A percentile compares a stretch with the other conserved stretches of the same genome.
Evolutionary conservation across 2,888 invertebrate genomes (phyloP).

Genomic region (Callyntrura guangdongensis): DNA sequence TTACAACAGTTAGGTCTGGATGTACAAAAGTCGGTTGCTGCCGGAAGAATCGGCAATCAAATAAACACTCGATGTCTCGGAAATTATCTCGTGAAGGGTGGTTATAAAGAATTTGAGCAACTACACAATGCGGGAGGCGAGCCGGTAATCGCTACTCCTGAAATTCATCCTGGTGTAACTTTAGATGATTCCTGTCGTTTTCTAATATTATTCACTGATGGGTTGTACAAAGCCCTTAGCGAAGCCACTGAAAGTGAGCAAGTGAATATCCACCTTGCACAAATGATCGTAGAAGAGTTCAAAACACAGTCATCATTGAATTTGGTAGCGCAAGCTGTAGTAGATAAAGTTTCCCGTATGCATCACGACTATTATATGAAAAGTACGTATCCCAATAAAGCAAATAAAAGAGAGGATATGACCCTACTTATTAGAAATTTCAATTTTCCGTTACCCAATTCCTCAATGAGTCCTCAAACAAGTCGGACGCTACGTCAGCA

Average conservation of each 20-base stretch:
- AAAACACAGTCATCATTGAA: slow-evolving; percentile 92
- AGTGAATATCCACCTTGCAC: slow-evolving; percentile 93
- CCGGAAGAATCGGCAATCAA: slow-evolving; percentile 90
- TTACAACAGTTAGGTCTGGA: slow-evolving; percentile 92
- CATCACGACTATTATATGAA: slow-evolving; percentile 85
- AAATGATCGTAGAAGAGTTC: slow-evolving; percentile 94
- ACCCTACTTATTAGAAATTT: slow-evolving; percentile 95
- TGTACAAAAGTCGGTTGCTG: slow-evolving; percentile 89
- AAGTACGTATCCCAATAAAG: slow-evolving; percentile 86
- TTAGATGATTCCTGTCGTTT: slow-evolving; percentile 93
- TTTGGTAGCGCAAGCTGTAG: slow-evolving; percentile 92
- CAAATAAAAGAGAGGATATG: slow-evolving; percentile 92
- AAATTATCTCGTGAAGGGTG: slow-evolving; percentile 90
- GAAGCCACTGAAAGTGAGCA: slow-evolving; percentile 92
- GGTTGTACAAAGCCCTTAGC: slow-evolving; percentile 93
- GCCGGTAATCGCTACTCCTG: slow-evolving; percentile 94
- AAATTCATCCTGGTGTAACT: slow-evolving; percentile 92
- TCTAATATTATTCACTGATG: slow-evolving; percentile 94
- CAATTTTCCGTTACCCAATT: slow-evolving; percentile 91
- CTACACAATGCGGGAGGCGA: slow-evolving; percentile 90
- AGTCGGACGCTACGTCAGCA: slow-evolving; percentile 63
- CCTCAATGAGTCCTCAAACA: slow-evolving; percentile 86
- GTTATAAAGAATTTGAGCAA: slow-evolving; percentile 93
- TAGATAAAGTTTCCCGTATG: slow-evolving; percentile 85
- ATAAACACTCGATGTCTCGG: slow-evolving; percentile 94